Conservation (phyloP, 23 tunicate genomes). For the Aplidium turbinatum region DNA sequence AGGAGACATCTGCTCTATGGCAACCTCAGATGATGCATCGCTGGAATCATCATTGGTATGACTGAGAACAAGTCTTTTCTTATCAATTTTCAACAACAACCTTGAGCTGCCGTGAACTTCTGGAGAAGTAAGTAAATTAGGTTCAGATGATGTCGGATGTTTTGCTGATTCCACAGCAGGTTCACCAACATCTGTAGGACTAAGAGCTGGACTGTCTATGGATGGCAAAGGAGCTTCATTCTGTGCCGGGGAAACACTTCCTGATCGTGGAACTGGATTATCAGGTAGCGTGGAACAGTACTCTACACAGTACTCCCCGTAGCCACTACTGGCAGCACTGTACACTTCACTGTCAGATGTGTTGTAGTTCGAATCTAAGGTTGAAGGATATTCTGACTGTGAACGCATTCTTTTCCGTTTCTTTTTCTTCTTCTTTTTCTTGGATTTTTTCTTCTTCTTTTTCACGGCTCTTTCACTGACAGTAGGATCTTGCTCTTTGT, state of each 20-base stretch:
- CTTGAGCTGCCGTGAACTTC: constrained; percentile 4
- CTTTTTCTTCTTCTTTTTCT: constrained; percentile 55
- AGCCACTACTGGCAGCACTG: constrained; percentile 23
- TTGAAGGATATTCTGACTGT: not conserved
- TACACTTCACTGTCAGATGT: constrained; percentile 9
- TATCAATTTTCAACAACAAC: constrained; percentile 45
- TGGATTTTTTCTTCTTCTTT: constrained; percentile 33
- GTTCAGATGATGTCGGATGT: not conserved
- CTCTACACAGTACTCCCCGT: constrained; percentile 30
- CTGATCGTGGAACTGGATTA: not conserved
- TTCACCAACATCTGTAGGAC: not conserved
- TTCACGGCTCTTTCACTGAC: constrained; percentile 30
- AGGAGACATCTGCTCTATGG: not conserved
- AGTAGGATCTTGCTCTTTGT: no score
- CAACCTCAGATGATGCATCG: not conserved
- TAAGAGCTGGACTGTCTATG: no score
- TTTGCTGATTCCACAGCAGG: not conserved
- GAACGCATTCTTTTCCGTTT: constrained; percentile 34
- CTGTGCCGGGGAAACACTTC: no score
- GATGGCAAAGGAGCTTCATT: no score
- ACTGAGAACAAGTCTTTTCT: not conserved
- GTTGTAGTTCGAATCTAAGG: not conserved
- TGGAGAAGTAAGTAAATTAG: not conserved
- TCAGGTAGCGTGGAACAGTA: constrained; percentile 38
- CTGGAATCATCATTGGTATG: not conserved